Evolutionary conservation across 23 tunicate species (phyloP).

Genomic region (Clavelina lepadiformis): DNA sequence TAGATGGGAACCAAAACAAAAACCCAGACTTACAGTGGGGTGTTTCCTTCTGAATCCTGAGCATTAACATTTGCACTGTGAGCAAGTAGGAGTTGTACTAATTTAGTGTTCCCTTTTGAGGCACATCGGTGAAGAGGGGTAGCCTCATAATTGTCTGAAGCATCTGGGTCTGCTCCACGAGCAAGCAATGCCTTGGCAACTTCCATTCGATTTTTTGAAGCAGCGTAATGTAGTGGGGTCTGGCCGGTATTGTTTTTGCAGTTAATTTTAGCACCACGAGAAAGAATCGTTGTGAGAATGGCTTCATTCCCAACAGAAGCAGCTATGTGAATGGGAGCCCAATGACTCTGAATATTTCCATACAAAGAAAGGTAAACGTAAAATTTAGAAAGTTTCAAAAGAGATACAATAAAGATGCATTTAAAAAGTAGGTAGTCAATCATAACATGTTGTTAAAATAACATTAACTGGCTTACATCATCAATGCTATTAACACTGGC

Average conservation of each 20-base stretch:
- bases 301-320: slow-evolving; percentile 72
- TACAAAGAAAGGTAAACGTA: too few relatives aligned
- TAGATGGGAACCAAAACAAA: background rate
- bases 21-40: slow-evolving; percentile 53
- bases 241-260: slow-evolving; percentile 54
- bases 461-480: slow-evolving; percentile 42
- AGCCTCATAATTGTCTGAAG: slow-evolving; percentile 49
- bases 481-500: slow-evolving; percentile 65
- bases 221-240: slow-evolving; percentile 89
- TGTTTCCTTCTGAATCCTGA: slow-evolving; percentile 80
- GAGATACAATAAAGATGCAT: too few relatives aligned
- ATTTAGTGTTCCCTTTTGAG: slow-evolving; percentile 75
- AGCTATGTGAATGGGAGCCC: slow-evolving; percentile 90
- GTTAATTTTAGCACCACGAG: slow-evolving; percentile 66
- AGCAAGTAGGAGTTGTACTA: slow-evolving; percentile 73
- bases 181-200: slow-evolving; percentile 72
- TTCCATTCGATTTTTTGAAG: slow-evolving; percentile 68
- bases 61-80: slow-evolving; percentile 62
- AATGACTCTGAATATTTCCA: slow-evolving; percentile 71
- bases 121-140: slow-evolving; percentile 94
- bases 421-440: too few relatives aligned
- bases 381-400: too few relatives aligned
- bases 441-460: too few relatives aligned
- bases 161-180: slow-evolving; percentile 88
- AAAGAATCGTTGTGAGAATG: slow-evolving; percentile 42